Percentiles rank a stretch among this genome's conserved stretches.
Conservation (phyloP, 1,140 invertebrate species). For the Plutomurus gul region DNA sequence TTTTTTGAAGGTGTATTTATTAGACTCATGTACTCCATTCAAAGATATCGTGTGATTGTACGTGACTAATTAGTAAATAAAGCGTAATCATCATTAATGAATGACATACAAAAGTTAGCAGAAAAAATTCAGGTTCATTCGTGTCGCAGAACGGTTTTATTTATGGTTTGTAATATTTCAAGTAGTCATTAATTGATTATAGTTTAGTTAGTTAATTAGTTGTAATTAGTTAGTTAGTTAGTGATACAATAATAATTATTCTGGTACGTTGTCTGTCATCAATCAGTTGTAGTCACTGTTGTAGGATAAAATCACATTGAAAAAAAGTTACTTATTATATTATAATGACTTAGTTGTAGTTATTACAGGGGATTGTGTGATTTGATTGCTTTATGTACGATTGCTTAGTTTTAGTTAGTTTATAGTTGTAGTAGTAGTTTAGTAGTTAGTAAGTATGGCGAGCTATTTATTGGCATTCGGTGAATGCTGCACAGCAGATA, state of each 20-base stretch:
- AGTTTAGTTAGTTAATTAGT: slow-evolving; percentile 6
- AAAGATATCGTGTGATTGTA: slow-evolving; percentile 27
- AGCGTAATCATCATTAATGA: slow-evolving; percentile 27
- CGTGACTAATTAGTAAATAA: slow-evolving; percentile 28
- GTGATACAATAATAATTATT: slow-evolving; percentile 28
- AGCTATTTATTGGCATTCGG: slow-evolving; percentile 9
- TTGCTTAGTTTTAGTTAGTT: slow-evolving; percentile 14
- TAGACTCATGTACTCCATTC: slow-evolving; percentile 28
- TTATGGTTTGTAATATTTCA: slow-evolving; percentile 25
- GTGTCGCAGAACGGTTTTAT: slow-evolving; percentile 25
- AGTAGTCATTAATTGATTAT: background rate
- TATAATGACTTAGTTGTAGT: background rate
- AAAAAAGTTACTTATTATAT: slow-evolving; percentile 3
- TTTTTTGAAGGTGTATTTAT: slow-evolving; percentile 27
- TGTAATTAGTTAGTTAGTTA: background rate
- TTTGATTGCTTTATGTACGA: slow-evolving; percentile 29
- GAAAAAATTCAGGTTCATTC: slow-evolving; percentile 29
- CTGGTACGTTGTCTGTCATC: slow-evolving; percentile 28
- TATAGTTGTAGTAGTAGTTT: background rate
- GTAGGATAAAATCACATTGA: slow-evolving; percentile 27
- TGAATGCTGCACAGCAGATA: slow-evolving; percentile 18
- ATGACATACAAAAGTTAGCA: slow-evolving; percentile 29
- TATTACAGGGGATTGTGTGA: slow-evolving; percentile 18
- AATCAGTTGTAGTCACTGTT: slow-evolving; percentile 21
- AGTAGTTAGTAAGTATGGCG: background rate